Evolutionary conservation across 2,888 invertebrate species (phyloP).

Genomic region (Neocrepidodera transversa): DNA sequence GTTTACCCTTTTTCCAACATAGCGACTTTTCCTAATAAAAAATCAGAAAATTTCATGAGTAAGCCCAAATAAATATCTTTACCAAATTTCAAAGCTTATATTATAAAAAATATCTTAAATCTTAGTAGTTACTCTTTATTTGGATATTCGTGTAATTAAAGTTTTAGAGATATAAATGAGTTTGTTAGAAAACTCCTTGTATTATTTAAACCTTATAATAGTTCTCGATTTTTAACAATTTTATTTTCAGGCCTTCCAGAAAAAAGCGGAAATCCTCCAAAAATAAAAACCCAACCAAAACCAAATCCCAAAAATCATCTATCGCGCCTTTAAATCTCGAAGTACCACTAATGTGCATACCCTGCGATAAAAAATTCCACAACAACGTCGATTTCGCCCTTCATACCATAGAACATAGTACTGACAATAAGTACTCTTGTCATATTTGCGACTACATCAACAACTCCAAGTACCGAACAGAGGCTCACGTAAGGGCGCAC

Average conservation of each 20-base stretch:
- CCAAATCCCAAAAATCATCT: constrained; percentile 12
- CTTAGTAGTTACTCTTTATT: too few species aligned
- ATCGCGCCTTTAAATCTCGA: constrained; percentile 34
- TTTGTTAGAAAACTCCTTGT: too few species aligned
- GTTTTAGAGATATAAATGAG: too few species aligned
- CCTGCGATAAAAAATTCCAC: constrained; percentile 64
- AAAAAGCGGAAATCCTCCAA: constrained; percentile 54
- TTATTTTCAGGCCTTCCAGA: constrained; percentile 61
- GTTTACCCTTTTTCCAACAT: too few species aligned
- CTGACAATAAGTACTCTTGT: constrained; percentile 46
- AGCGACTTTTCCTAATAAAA: too few species aligned
- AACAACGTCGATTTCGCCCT: constrained; percentile 48
- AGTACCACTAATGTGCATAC: constrained; percentile 61
- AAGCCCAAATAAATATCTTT: too few species aligned
- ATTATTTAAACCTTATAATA: too few species aligned
- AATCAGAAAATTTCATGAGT: too few species aligned
- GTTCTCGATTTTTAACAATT: neutral
- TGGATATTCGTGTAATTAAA: too few species aligned
- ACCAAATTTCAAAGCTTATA: too few species aligned
- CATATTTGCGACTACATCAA: constrained; percentile 52
- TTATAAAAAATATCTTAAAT: too few species aligned
- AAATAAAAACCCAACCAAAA: neutral
- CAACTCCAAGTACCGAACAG: constrained; percentile 51
- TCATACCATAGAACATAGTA: constrained; percentile 47
- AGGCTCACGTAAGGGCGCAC: constrained; percentile 59